Percentiles rank a stretch among this genome's conserved stretches.
These are phyloP conservation scores for Formica exsecta DNA, from an alignment of 1,140 invertebrate species.

Conservation along the genomic window DNA sequence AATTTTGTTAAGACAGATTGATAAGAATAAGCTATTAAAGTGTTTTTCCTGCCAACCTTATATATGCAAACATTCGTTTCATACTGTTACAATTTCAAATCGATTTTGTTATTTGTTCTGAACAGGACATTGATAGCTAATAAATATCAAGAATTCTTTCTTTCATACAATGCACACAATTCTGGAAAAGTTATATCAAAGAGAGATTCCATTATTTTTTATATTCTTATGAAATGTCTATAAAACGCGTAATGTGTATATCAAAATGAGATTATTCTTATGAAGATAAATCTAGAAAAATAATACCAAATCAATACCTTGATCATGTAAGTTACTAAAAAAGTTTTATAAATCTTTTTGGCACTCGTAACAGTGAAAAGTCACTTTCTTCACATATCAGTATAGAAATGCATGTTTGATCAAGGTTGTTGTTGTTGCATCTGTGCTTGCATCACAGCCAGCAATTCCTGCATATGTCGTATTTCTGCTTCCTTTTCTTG, in stretches of 20 bases:
- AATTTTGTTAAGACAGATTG: conserved; percentile 26
- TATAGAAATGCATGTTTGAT: conserved; percentile 65
- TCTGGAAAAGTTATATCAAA: conserved; percentile 2
- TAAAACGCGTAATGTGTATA: conserved; percentile 11
- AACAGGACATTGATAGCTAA: background rate
- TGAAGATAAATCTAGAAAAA: conserved; percentile 59
- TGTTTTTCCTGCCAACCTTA: conserved; percentile 24
- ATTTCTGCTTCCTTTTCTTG: conserved; percentile 97
- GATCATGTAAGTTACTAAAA: conserved; percentile 46
- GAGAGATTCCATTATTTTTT: conserved; percentile 1
- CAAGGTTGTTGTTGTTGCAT: conserved; percentile 91
- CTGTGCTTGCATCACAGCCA: conserved; percentile 97
- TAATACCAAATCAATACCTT: conserved; percentile 25
- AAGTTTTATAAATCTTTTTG: conserved; percentile 73
- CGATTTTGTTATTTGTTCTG: conserved; percentile 12
- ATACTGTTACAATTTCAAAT: conserved; percentile 21
- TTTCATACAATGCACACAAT: background rate
- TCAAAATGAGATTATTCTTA: conserved; percentile 31
- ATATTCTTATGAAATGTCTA: conserved; percentile 33
- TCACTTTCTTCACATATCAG: conserved; percentile 45
- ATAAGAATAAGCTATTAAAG: background rate
- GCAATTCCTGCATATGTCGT: conserved; percentile 97
- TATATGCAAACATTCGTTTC: conserved; percentile 41
- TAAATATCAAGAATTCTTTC: background rate
- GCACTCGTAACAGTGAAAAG: conserved; percentile 80